phyloP scores from a whole-genome alignment of 2,888 invertebrate species.

The Trissolcus brochymenae region DNA sequence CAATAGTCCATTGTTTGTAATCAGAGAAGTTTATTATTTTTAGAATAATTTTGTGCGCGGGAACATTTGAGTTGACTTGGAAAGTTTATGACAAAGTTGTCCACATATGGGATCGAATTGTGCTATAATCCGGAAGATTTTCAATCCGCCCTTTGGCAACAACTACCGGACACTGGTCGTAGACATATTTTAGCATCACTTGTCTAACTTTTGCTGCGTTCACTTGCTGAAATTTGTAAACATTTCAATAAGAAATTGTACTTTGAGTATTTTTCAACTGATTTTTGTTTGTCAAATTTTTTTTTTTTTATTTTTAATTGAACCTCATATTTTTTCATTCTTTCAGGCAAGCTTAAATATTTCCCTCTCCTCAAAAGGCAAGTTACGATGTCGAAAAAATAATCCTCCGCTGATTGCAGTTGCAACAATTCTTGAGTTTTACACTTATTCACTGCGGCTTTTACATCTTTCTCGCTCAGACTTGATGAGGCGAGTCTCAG shows the following conservation, averaged over 20 bases:
- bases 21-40: too few relatives aligned
- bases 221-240: constrained; percentile 9
- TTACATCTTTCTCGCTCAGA: constrained; percentile 13
- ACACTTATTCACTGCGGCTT: constrained; percentile 8
- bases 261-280: too few relatives aligned
- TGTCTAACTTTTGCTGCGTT: background rate
- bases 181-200: constrained; percentile 13
- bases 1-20: background rate
- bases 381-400: constrained; percentile 12
- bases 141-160: constrained; percentile 76
- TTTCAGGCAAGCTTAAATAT: constrained; percentile 5
- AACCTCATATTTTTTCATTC: constrained; percentile 9
- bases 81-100: background rate
- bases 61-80: too few relatives aligned
- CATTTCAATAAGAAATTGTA: too few relatives aligned
- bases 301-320: background rate
- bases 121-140: constrained; percentile 75
- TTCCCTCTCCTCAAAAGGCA: background rate
- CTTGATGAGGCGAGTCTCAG: constrained; percentile 64
- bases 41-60: too few relatives aligned
- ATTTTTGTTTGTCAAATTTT: background rate
- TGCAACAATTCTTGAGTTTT: constrained; percentile 8
- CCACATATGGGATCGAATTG: constrained; percentile 17
- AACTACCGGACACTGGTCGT: constrained; percentile 13
- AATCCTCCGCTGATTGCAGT: constrained; percentile 4